Evolutionary conservation across 2,888 invertebrate species (phyloP), one percentile per base, ranked within the genome.

Genomic region (Chrysopilus asiliformis): DNA sequence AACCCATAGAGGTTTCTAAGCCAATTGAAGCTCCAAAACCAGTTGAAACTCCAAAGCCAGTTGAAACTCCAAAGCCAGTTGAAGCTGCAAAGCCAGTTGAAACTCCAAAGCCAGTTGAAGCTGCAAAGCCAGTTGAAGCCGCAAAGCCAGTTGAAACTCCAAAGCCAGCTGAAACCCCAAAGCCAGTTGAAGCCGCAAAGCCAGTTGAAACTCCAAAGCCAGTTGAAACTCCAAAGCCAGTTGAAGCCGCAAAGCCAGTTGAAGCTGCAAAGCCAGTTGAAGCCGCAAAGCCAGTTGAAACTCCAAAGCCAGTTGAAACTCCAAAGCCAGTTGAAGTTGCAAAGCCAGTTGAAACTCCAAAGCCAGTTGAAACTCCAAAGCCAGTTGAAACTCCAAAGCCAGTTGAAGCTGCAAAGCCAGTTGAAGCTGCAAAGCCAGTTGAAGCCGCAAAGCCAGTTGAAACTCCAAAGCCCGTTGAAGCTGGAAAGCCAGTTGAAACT

Each of bases 201-300:
- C 26, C 33, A 26, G 14, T 12, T 12, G 39, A 30, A 12, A 19
- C 12, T 13, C 18, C 32, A 3, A 57, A 87, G 90, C 22, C 93
- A 93, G 61, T 87, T 50, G 89, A 89, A 62, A 84, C 89, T 46
- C 87, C 86, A 56, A 90, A 90, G 66, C 73, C 93, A 61, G 86
- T 91, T 45, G 90, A 90, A 61, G 85, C n/a, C n/a, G n/a, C n/a
- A 94, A 89, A n/a, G n/a, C n/a, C 70, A 94, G 51, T 93, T 93
- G 15, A 30, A 14, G 14, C 90, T 35, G 86, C 87, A 49, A 89
- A 87, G 68, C 79, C 79, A 51, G 87, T 87, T 63, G 26, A 9
- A n/a, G 13, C 33, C 25, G n/a, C 18, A 4, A n/a, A 17, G 12
- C 19, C 5, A 30, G 19, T 4, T 10, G 26, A 29, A 19, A 4